These are phyloP conservation scores for Drosophila pseudotalamancana DNA, from an alignment of 2,888 invertebrate species.

Conservation along the genomic window DNA sequence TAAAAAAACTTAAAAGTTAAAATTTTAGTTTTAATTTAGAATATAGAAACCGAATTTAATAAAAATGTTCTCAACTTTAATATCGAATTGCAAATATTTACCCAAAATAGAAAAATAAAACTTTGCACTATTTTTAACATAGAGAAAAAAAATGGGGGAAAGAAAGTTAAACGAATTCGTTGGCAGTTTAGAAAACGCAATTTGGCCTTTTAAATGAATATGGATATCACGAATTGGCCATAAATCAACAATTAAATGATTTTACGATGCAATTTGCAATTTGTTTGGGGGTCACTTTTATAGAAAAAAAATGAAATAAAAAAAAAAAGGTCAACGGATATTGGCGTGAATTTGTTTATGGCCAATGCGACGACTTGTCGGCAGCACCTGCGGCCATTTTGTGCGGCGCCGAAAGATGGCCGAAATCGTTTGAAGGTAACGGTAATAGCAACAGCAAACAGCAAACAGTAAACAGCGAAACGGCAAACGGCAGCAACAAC, in stretches of 20 bases:
- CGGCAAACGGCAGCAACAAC: not conserved
- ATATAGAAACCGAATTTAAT: too few relatives aligned
- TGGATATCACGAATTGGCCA: conserved; percentile 50
- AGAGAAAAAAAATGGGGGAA: not conserved
- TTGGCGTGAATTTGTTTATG: conserved; percentile 57
- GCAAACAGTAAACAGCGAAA: conserved; percentile 8
- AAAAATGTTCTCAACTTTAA: too few relatives aligned
- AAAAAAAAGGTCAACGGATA: conserved; percentile 57
- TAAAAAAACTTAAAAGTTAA: too few relatives aligned
- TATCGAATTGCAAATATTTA: too few relatives aligned
- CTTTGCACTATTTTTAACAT: not conserved
- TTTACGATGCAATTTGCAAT: conserved; percentile 68
- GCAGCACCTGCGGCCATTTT: conserved; percentile 66
- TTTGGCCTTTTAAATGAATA: conserved; percentile 5
- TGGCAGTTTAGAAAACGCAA: not conserved
- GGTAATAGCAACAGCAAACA: conserved; percentile 3
- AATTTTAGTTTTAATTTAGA: too few relatives aligned
- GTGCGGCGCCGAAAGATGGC: conserved; percentile 36
- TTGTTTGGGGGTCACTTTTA: conserved; percentile 17
- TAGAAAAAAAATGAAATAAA: too few relatives aligned
- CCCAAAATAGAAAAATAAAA: too few relatives aligned
- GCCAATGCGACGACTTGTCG: conserved; percentile 45
- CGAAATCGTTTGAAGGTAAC: conserved; percentile 8
- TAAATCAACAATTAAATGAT: conserved; percentile 68
- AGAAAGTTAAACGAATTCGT: not conserved